Evolutionary conservation across 2,888 invertebrate species (phyloP).

Genomic region (Folsomia manolachei): DNA sequence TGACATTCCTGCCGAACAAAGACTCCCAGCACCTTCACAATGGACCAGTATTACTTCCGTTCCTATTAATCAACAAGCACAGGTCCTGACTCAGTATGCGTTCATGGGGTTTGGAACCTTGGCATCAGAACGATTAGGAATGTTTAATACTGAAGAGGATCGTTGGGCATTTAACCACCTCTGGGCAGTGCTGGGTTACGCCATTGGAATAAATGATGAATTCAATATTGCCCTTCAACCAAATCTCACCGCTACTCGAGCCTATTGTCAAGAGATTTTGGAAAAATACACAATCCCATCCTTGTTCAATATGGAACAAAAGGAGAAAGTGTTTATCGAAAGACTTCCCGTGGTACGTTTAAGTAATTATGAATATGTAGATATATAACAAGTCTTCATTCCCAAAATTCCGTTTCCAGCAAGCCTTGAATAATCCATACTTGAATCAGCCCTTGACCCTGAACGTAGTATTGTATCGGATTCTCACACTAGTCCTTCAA

Average conservation of each 20-base stretch:
- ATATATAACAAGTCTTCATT: too few relatives aligned
- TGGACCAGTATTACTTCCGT: neutral
- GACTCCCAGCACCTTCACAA: neutral
- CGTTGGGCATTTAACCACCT: conserved; percentile 1
- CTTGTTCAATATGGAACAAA: neutral
- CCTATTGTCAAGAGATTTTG: neutral
- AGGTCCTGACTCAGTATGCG: neutral
- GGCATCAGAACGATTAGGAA: neutral
- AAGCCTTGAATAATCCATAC: too few relatives aligned
- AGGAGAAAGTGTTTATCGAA: too few relatives aligned
- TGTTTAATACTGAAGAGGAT: neutral
- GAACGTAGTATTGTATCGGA: neutral
- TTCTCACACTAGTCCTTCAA: neutral
- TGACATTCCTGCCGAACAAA: neutral
- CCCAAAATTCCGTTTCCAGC: too few relatives aligned
- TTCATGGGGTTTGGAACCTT: neutral
- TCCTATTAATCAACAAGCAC: neutral
- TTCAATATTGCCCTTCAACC: neutral
- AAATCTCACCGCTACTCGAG: neutral
- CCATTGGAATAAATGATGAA: neutral
- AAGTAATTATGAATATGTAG: too few relatives aligned
- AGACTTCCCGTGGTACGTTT: too few relatives aligned
- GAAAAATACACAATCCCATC: neutral
- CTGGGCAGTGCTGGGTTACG: neutral
- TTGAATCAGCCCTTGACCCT: too few relatives aligned